Base-by-base conservation (phyloP, 37 sponge, comb jelly and placozoan genomes). In the Aplysina aerophoba region DNA sequence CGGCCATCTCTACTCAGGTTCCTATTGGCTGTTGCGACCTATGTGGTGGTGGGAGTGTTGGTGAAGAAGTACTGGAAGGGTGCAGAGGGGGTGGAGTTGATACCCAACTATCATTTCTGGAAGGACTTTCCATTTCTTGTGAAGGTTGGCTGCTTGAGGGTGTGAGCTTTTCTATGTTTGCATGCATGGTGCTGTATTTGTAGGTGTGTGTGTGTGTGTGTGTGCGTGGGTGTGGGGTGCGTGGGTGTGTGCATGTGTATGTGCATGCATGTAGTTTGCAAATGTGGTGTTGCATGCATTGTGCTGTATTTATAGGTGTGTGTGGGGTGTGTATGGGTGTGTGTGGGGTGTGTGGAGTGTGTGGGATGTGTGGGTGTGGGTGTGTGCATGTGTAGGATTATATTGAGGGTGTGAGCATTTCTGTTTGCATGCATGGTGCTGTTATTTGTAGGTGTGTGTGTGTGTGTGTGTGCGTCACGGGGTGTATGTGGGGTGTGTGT, bases 41-140 rank as follows among this genome's bases (percentile, higher is more conserved):
- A 95, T 61, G 73, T 95, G 38, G 67, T 92, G 37, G 80, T 87
- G 50, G 95, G 95, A 13, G 30, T 66, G 31, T n/a, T 87, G n/a
- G 50, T 90, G 56, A 90, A 80, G 93, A 86, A 87, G 58, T 50
- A 36, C n/a, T 84, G 77, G 39, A 90, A 85, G 44, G 95, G 95
- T 27, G 95, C 95, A 0, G 22, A 78, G 27, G 95, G 95, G 5
- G 39, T 81, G 25, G 95, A 95, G 57, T 68, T 92, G 53, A 86
- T 95, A 38, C 95, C 95, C 17, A 87, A 95, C 58, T 59, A 79
- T 22, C 36, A 31, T 39, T 95, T 95, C 74, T 95, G 95, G 95
- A 90, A 90, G 72, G 84, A 81, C 55, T 63, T 95, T 15, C 95
- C 95, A 0, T 60, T 87, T 31, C 82, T 92, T 16, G 24, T 95